Base-by-base conservation (phyloP, 2,113 vertebrate genomes). In the Amphilophus citrinellus region DNA sequence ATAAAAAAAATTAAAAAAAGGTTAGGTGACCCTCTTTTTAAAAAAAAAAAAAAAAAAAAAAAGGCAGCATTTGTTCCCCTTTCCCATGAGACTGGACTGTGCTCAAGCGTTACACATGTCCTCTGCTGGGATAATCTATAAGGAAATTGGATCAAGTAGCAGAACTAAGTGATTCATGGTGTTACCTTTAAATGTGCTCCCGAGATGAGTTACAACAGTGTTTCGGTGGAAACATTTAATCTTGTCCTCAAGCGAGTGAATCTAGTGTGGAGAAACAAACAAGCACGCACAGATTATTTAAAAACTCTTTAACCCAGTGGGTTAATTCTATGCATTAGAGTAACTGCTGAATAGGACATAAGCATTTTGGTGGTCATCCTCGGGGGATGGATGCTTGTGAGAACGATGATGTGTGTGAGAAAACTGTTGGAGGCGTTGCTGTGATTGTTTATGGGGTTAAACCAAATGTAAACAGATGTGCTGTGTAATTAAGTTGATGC, bases 191-290 rank as follows among this genome's bases (percentile, higher is more conserved):
- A 93, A 96, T 0, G 96, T 92, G 87, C 96, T 95, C 80, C 96
- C 96, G 32, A 96, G 95, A 78, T 97, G 94, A 87, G 97, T 95
- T 83, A 97, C 94, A 3, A 96, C 97, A 13, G 95, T 87, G 58
- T 91, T 96, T 92, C 96, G 97, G 85, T 97, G 96, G 24, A 96
- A 95, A 60, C 92, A 96, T 94, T 96, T 97, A 85, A 99, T 93
- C 78, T 83, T 96, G 93, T 99, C 98, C 96, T 99, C 97, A 59
- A 99, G 95, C 17, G 95, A 96, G 88, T 98, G 96, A 93, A 95
- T 93, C 94, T 95, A 84, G 22, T 7, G 17, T 66, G 58, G 68
- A 86, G 56, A 90, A 87, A 90, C 73, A 93, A 42, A 92, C 84
- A 89, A 65, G 63, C 82, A 78, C 32, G 42, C 79, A 86, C 44